phyloP scores from a whole-genome alignment of 1,140 invertebrate genomes.

The Hormaphis cornu region DNA sequence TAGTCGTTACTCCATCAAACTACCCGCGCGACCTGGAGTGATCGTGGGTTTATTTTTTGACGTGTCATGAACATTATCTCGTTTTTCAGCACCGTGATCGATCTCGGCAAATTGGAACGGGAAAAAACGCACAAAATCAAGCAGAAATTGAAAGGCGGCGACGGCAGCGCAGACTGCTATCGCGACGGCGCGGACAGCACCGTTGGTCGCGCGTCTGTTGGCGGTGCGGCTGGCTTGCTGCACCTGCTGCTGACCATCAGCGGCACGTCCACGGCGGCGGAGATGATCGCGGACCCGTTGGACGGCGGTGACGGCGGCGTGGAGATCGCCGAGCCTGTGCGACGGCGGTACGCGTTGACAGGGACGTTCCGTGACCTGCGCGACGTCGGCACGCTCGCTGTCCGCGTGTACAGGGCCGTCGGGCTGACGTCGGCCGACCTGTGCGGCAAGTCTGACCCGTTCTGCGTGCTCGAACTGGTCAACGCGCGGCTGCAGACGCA shows the following conservation, averaged over 20 bases:
- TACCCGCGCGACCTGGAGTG: no score
- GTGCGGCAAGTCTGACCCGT: slow-evolving; percentile 92
- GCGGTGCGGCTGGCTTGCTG: slow-evolving; percentile 62
- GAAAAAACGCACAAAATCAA: slow-evolving; percentile 87
- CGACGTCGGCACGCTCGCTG: slow-evolving; percentile 79
- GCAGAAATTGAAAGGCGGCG: slow-evolving; percentile 75
- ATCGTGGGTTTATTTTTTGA: no score
- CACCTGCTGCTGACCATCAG: slow-evolving; percentile 88
- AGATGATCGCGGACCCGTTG: slow-evolving; percentile 82
- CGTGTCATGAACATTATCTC: not conserved
- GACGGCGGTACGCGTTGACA: slow-evolving; percentile 79
- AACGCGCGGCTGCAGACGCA: slow-evolving; percentile 93
- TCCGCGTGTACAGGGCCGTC: slow-evolving; percentile 82
- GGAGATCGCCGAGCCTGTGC: slow-evolving; percentile 77
- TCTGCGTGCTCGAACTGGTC: slow-evolving; percentile 90
- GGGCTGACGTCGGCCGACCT: slow-evolving; percentile 83
- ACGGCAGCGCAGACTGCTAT: no score
- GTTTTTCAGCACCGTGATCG: slow-evolving; percentile 48
- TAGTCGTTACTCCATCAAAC: no score
- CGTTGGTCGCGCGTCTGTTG: slow-evolving; percentile 74
- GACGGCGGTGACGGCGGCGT: slow-evolving; percentile 65
- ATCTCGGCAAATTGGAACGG: slow-evolving; percentile 71
- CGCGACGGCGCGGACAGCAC: slow-evolving; percentile 86
- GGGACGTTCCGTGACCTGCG: slow-evolving; percentile 64
- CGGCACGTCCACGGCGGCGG: slow-evolving; percentile 73